Base-by-base conservation (phyloP, 2,113 vertebrate species). In the Hippolais icterina region DNA sequence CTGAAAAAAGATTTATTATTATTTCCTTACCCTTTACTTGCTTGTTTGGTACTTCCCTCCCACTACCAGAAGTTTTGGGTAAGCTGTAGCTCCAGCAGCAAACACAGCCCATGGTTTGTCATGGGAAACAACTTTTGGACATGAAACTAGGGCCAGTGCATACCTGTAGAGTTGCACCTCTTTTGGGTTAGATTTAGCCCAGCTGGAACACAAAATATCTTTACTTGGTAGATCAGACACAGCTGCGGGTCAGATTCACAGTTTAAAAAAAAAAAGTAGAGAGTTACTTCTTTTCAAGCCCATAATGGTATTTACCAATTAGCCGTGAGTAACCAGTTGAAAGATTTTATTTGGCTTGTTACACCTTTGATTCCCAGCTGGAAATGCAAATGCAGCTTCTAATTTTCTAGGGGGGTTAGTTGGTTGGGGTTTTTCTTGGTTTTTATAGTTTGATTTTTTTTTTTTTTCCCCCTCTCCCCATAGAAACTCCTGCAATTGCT, bases 81-180 rank as follows among this genome's bases (percentile, higher is more conserved):
- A 11, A 63, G 15, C 37, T 74, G 22, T 24, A 60, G 28, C 46
- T 69, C 6, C 33, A 50, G 83, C 56, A 60, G 20, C 59, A 46
- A 37, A 27, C 28, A 1, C 27, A 57, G 9, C 42, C 46, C 1
- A 0, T 20, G 9, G 21, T 49, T 82, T 1, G 1, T 42, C 54
- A 5, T 0, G 1, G 47, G 69, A 56, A 80, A 3, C 21, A 49
- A 5, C n/a, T 71, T 86, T 0, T 47, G 11, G 13, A 0, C 12
- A 9, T 35, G 24, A 5, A 6, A 2, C 22, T 4, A 5, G 4
- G 22, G 31, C 28, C 19, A 24, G 23, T 31, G 41, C 47, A 31
- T 8, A 35, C 42, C 15, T 19, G 15, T 16, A 35, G 39, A 37
- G 28, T 50, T 80, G 39, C 41, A 25, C 24, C 19, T 76, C 0